Evolutionary conservation across 2,113 vertebrate species (phyloP).

Genomic region (Aphyosemion australe): DNA sequence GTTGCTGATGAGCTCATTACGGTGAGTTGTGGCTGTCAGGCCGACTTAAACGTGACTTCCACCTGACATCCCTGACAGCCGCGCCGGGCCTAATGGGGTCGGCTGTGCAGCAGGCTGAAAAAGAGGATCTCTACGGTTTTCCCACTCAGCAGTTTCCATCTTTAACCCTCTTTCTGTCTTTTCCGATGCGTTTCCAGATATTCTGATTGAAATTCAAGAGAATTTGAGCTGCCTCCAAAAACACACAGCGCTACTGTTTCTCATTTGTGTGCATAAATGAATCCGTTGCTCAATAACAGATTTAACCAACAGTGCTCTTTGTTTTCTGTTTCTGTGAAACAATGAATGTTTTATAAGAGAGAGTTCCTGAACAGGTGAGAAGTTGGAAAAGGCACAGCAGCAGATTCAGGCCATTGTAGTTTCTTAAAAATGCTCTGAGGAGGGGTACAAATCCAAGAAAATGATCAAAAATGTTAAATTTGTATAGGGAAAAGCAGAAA

Average conservation of each 20-base stretch:
- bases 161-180: constrained; percentile 50
- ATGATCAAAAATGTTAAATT: too few species aligned
- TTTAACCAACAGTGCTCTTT: not conserved
- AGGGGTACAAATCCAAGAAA: too few species aligned
- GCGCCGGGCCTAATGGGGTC: constrained; percentile 55
- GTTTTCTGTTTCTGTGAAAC: constrained; percentile 11
- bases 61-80: constrained; percentile 60
- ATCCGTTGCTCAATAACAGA: constrained; percentile 38
- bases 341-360: too few species aligned
- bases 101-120: constrained; percentile 31
- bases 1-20: constrained; percentile 61
- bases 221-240: constrained; percentile 30
- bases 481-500: too few species aligned
- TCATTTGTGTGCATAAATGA: constrained; percentile 38
- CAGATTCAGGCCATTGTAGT: too few species aligned
- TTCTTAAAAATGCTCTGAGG: too few species aligned
- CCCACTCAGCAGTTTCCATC: constrained; percentile 45
- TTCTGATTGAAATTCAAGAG: constrained; percentile 25
- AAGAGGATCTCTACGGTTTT: constrained; percentile 44
- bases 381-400: too few species aligned
- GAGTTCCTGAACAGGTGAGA: too few species aligned
- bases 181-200: constrained; percentile 14
- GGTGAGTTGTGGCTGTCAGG: constrained; percentile 51
- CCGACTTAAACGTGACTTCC: constrained; percentile 46
- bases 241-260: constrained; percentile 20